phyloP scores from a whole-genome alignment of 2,797 vertebrate genomes.

The Channa striata region DNA sequence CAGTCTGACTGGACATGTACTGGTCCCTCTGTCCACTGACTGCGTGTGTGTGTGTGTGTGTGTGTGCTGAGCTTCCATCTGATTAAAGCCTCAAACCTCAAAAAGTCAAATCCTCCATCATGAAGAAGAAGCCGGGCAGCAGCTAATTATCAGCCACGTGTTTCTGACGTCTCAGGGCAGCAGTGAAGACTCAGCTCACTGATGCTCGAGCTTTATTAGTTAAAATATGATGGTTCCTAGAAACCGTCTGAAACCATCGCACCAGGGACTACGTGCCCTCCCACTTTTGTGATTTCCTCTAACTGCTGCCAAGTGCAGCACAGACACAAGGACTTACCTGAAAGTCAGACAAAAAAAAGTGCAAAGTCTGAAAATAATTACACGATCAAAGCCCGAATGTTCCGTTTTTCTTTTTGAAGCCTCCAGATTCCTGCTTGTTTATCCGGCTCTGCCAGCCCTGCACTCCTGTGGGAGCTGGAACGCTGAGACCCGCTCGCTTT shows the following conservation, averaged over 20 bases:
- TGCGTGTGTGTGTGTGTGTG: slow-evolving; percentile 4
- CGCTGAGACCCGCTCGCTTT: too few species aligned
- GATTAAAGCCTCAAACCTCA: slow-evolving; percentile 27
- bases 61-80: not conserved
- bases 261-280: not conserved
- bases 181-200: not conserved
- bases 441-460: too few species aligned
- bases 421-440: too few species aligned
- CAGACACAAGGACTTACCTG: too few species aligned
- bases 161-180: slow-evolving; percentile 16
- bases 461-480: too few species aligned
- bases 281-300: too few species aligned
- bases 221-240: too few species aligned
- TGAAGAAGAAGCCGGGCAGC: slow-evolving; percentile 15
- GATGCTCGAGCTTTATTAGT: not conserved
- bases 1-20: slow-evolving; percentile 12
- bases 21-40: not conserved
- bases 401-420: too few species aligned
- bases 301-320: too few species aligned
- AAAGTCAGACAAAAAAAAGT: too few species aligned
- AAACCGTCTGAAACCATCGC: not conserved
- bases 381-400: too few species aligned
- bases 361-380: too few species aligned
- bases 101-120: slow-evolving; percentile 15
- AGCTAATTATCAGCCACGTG: slow-evolving; percentile 35